A percentile compares a stretch with the other conserved stretches of the same genome.
phyloP scores from a whole-genome alignment of 1,140 invertebrate species.

The Sipha flava region DNA sequence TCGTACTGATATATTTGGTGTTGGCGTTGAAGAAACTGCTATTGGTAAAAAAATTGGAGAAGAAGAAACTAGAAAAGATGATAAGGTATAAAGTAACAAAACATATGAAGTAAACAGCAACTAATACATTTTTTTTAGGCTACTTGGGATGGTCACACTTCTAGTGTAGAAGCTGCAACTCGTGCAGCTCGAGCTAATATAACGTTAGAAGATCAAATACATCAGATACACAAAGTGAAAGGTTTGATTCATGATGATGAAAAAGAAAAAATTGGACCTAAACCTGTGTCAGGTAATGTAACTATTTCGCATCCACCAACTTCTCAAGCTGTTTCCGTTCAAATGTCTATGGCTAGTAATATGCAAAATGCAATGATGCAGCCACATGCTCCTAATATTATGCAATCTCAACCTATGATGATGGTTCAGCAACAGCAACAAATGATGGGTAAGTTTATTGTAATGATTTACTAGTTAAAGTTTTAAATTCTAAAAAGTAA shows the following conservation, averaged over 20 bases:
- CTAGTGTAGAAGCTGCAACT: constrained; percentile 84
- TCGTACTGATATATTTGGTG: constrained; percentile 99
- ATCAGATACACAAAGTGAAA: constrained; percentile 93
- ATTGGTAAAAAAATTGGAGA: constrained; percentile 99
- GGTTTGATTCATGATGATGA: constrained; percentile 87
- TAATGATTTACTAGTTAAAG: neutral
- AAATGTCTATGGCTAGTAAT: constrained; percentile 5
- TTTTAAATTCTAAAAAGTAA: no score
- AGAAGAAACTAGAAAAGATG: constrained; percentile 78
- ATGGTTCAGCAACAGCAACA: constrained; percentile 26
- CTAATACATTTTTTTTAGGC: constrained; percentile 55
- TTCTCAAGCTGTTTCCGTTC: constrained; percentile 38
- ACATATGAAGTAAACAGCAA: no score
- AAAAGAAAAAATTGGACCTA: constrained; percentile 83
- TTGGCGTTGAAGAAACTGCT: constrained; percentile 94
- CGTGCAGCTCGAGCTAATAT: constrained; percentile 88
- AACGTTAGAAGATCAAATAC: constrained; percentile 92
- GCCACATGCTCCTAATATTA: constrained; percentile 46
- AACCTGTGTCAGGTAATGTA: constrained; percentile 52
- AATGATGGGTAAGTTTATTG: constrained; percentile 38
- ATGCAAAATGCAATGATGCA: constrained; percentile 36
- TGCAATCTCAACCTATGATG: constrained; percentile 55
- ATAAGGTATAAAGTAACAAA: constrained; percentile 52
- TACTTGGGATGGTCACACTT: constrained; percentile 97
- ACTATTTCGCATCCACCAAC: constrained; percentile 40